Conservation (phyloP, 2,888 invertebrate genomes). For the Chaitophorus viminalis region DNA sequence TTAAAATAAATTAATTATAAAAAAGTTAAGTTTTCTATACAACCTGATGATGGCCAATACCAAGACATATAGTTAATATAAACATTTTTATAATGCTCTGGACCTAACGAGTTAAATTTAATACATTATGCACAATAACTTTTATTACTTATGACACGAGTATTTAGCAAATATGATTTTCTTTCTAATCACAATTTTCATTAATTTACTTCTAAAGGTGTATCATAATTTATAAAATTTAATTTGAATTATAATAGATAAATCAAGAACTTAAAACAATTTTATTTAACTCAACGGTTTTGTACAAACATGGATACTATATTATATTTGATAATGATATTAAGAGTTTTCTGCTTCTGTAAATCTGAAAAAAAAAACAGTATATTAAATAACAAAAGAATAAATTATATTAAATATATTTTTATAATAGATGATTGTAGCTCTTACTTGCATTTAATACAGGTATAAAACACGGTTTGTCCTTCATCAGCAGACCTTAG, state of each 20-base stretch:
- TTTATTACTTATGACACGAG: neutral
- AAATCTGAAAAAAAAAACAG: conserved; percentile 70
- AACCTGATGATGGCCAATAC: too few species aligned
- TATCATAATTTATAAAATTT: neutral
- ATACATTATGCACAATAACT: neutral
- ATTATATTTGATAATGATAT: conserved; percentile 59
- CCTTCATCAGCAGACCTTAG: conserved; percentile 98
- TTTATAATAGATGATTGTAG: neutral
- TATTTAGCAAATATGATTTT: neutral
- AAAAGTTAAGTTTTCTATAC: too few species aligned
- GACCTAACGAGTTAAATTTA: neutral
- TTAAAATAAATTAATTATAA: too few species aligned
- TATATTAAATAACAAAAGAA: neutral
- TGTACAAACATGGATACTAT: neutral
- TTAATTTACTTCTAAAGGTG: neutral
- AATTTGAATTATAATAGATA: neutral
- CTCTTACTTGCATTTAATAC: conserved; percentile 87
- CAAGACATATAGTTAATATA: neutral
- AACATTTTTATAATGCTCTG: neutral
- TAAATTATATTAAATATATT: neutral
- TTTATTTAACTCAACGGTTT: conserved; percentile 8
- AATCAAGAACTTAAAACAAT: neutral
- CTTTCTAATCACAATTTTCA: too few species aligned
- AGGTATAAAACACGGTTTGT: conserved; percentile 98
- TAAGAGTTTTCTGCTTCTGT: conserved; percentile 81